phyloP scores from a whole-genome alignment of 2,797 vertebrate genomes.

The Sebastes goodei region DNA sequence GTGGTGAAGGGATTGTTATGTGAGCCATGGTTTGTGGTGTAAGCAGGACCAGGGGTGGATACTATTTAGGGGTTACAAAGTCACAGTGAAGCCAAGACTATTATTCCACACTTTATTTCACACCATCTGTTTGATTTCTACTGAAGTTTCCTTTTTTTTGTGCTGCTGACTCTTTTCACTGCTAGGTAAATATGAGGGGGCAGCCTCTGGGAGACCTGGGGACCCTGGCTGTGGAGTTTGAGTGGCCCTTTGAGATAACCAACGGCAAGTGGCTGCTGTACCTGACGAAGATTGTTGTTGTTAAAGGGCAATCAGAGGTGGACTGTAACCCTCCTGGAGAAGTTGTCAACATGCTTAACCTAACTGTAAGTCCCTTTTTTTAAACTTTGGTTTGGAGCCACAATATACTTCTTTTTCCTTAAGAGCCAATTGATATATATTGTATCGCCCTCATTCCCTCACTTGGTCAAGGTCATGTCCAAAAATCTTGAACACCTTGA shows the following conservation, averaged over 20 bases:
- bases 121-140: conserved; percentile 5
- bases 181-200: conserved; percentile 81
- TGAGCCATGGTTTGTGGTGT: conserved; percentile 61
- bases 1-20: conserved; percentile 45
- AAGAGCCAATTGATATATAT: background rate
- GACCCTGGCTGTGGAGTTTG: conserved; percentile 87
- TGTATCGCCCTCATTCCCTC: background rate
- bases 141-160: conserved; percentile 1
- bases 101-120: conserved; percentile 13
- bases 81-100: conserved; percentile 10
- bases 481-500: background rate
- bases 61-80: conserved; percentile 35
- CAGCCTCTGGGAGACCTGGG: conserved; percentile 85
- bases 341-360: conserved; percentile 88
- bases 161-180: background rate
- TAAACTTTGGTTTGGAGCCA: background rate
- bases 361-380: conserved; percentile 84
- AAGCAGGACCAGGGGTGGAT: conserved; percentile 48
- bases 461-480: background rate
- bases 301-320: conserved; percentile 73
- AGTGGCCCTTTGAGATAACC: conserved; percentile 91
- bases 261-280: conserved; percentile 98
- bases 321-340: conserved; percentile 84
- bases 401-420: background rate
- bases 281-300: conserved; percentile 86